Percentiles rank a stretch among this genome's conserved stretches.
phyloP scores from a whole-genome alignment of 2,888 invertebrate genomes.

The Oligia fasciuncula region DNA sequence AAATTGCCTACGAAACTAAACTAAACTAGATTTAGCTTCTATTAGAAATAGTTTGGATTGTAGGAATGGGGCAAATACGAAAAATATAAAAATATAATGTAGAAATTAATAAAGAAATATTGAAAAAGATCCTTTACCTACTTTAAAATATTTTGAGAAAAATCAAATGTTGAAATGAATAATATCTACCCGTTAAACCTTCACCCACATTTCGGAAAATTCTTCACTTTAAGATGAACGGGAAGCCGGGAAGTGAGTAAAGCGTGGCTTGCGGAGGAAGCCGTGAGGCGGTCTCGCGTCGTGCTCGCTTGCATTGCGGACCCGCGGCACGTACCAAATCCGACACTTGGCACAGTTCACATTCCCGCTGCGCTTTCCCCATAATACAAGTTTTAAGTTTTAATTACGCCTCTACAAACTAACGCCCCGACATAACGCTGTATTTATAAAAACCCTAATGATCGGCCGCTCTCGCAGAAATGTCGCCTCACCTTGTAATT shows the following conservation, averaged over 20 bases:
- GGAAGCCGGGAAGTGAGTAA: slow-evolving; percentile 69
- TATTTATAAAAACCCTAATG: slow-evolving; percentile 71
- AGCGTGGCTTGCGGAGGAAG: slow-evolving; percentile 43
- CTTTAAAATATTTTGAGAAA: slow-evolving; percentile 29
- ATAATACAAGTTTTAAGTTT: slow-evolving; percentile 87
- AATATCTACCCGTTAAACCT: slow-evolving; percentile 39
- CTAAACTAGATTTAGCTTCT: not conserved
- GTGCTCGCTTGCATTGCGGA: slow-evolving; percentile 78
- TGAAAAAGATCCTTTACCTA: slow-evolving; percentile 14
- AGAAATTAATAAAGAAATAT: slow-evolving; percentile 16
- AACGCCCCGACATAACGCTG: slow-evolving; percentile 67
- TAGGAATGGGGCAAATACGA: not conserved
- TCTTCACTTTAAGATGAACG: slow-evolving; percentile 70
- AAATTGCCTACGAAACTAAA: not conserved
- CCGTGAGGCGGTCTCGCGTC: slow-evolving; percentile 52
- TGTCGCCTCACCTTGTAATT: slow-evolving; percentile 62
- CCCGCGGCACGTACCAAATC: slow-evolving; percentile 85
- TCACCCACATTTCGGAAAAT: slow-evolving; percentile 64
- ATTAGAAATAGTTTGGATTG: not conserved
- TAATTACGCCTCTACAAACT: slow-evolving; percentile 85
- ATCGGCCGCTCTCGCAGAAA: slow-evolving; percentile 62
- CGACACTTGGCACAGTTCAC: slow-evolving; percentile 87
- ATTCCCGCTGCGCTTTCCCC: slow-evolving; percentile 77
- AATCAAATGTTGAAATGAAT: slow-evolving; percentile 41
- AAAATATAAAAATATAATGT: slow-evolving; percentile 18